Conservation (phyloP, 2,797 vertebrate species). For the Silurus lanzhouensis region DNA sequence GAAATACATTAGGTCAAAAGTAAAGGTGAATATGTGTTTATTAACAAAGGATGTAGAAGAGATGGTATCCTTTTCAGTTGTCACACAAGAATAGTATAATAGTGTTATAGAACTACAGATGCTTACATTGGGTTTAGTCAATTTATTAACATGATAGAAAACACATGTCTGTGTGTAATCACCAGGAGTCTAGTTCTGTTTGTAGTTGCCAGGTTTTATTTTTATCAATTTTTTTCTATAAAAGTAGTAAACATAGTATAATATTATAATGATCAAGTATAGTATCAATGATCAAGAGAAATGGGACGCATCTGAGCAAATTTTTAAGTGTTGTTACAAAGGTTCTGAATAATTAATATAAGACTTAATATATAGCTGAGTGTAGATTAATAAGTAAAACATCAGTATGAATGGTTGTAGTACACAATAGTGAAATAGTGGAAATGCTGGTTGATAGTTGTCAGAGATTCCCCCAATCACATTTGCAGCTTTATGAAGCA, state of each 20-base stretch:
- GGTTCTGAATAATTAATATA: no score
- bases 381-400: no score
- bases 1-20: background rate
- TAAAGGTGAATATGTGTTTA: background rate
- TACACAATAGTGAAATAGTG: background rate
- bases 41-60: background rate
- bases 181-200: background rate
- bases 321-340: no score
- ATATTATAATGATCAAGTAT: no score
- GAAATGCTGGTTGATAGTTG: background rate
- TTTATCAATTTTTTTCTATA: background rate
- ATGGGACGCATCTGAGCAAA: no score
- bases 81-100: background rate
- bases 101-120: background rate
- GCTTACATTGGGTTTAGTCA: background rate
- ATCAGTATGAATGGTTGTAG: no score
- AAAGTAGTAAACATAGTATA: background rate
- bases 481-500: no score
- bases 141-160: background rate
- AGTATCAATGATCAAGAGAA: background rate
- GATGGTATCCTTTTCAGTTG: background rate
- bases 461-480: no score
- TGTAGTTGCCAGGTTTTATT: background rate
- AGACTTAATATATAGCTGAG: no score
- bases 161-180: background rate